Percentiles rank a stretch among this genome's conserved stretches.
Conservation (phyloP, 2,113 vertebrate genomes). For the Gracilinanus agilis region DNA sequence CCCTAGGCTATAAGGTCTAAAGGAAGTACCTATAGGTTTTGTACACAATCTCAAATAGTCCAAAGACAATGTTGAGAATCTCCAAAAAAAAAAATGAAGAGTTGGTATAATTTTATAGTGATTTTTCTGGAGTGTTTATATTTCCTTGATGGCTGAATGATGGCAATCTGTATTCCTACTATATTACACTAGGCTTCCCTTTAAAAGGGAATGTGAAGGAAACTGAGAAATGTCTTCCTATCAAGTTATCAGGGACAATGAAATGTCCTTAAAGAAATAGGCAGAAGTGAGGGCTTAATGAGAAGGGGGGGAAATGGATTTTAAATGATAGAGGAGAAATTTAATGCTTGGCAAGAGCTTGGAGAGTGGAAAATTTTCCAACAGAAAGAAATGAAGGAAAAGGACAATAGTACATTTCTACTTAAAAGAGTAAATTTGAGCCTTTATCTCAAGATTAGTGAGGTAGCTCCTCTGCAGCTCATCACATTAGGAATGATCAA, state of each 20-base stretch:
- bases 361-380: neutral
- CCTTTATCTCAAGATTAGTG: neutral
- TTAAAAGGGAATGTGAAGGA: neutral
- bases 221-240: neutral
- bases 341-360: neutral
- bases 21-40: neutral
- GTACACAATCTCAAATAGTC: neutral
- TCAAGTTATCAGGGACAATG: neutral
- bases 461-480: neutral
- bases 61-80: neutral
- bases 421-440: neutral
- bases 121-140: neutral
- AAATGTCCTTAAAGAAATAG: neutral
- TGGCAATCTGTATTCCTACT: neutral
- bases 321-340: neutral
- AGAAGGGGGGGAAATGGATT: neutral
- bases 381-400: neutral
- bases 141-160: neutral
- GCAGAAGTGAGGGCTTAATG: neutral
- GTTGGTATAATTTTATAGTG: neutral
- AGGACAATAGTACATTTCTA: neutral
- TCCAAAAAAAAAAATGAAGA: neutral
- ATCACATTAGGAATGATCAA: neutral
- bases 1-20: neutral
- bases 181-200: neutral